These are phyloP conservation scores for Acanthaster planci DNA, from an alignment of 35 echinoderm and acorn worm species.

Conservation along the genomic window DNA sequence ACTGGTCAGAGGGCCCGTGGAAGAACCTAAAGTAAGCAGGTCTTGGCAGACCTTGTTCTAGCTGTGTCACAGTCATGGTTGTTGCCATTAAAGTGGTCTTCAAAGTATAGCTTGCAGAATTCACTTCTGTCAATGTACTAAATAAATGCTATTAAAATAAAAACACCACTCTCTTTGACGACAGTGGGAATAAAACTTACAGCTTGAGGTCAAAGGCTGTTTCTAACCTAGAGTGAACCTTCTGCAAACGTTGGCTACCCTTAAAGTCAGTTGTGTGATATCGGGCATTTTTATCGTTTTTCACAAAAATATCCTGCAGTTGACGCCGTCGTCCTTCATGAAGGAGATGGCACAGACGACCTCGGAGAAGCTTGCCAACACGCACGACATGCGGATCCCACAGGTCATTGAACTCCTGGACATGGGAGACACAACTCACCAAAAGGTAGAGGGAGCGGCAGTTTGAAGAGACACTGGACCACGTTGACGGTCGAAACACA, in stretches of 20 bases:
- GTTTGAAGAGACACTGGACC: no score
- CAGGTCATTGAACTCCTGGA: slow-evolving; percentile 90
- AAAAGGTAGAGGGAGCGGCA: slow-evolving; percentile 66
- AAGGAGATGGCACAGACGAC: slow-evolving; percentile 91
- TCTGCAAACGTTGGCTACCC: not conserved
- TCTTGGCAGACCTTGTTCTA: not conserved
- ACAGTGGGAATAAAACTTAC: no score
- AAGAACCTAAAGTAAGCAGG: slow-evolving; percentile 78
- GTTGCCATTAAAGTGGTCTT: not conserved
- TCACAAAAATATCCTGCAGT: slow-evolving; percentile 30
- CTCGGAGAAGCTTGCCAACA: slow-evolving; percentile 91
- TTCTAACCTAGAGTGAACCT: not conserved
- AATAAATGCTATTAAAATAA: not conserved
- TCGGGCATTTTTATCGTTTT: no score
- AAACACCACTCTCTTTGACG: not conserved
- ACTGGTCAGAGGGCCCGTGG: slow-evolving; percentile 65
- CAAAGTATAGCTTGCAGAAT: no score
- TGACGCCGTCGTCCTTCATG: slow-evolving; percentile 86
- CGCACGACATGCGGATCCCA: slow-evolving; percentile 84
- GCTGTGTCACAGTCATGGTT: not conserved
- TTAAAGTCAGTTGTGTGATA: no score
- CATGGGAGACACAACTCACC: slow-evolving; percentile 94
- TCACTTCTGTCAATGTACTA: not conserved
- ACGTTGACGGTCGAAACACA: no score
- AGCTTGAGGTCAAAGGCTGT: no score